A percentile compares a stretch with the other conserved stretches of the same genome.
phyloP scores from a whole-genome alignment of 2,888 invertebrate species.

The Drosophila nr. perissopoda region DNA sequence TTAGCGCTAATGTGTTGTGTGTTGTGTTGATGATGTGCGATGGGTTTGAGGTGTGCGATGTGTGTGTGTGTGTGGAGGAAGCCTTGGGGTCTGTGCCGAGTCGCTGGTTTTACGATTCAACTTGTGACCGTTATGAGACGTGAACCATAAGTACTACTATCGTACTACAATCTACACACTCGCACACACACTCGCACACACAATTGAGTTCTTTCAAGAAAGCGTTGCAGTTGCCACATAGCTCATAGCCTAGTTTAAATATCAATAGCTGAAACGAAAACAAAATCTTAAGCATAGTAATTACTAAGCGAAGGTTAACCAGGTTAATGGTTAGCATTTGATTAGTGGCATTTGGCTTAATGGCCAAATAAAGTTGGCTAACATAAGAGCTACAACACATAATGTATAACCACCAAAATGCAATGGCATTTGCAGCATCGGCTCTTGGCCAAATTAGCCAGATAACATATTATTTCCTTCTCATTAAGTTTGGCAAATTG shows the following conservation, averaged over 20 bases:
- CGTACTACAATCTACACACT: conserved; percentile 19
- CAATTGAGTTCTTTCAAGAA: conserved; percentile 54
- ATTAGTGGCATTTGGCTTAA: conserved; percentile 17
- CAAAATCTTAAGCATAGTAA: conserved; percentile 27
- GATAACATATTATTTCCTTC: background rate
- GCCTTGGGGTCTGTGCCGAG: conserved; percentile 68
- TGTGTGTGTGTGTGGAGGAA: conserved; percentile 23
- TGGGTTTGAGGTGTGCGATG: conserved; percentile 46
- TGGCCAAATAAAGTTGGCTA: conserved; percentile 11
- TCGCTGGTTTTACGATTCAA: conserved; percentile 64
- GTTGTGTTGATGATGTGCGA: conserved; percentile 53
- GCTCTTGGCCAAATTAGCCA: background rate
- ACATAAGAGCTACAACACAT: conserved; percentile 2
- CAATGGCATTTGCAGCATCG: background rate
- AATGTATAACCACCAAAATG: background rate
- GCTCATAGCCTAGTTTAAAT: conserved; percentile 36
- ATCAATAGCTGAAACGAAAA: conserved; percentile 26
- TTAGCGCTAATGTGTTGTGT: conserved; percentile 30
- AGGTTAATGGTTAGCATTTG: conserved; percentile 64
- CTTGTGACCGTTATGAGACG: conserved; percentile 66
- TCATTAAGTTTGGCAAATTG: background rate
- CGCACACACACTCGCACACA: conserved; percentile 25
- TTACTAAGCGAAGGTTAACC: conserved; percentile 55
- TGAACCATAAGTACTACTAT: conserved; percentile 35
- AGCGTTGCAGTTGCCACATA: conserved; percentile 25